Evolutionary conservation across 2,113 vertebrate genomes (phyloP).

Genomic region (Chauna torquata): DNA sequence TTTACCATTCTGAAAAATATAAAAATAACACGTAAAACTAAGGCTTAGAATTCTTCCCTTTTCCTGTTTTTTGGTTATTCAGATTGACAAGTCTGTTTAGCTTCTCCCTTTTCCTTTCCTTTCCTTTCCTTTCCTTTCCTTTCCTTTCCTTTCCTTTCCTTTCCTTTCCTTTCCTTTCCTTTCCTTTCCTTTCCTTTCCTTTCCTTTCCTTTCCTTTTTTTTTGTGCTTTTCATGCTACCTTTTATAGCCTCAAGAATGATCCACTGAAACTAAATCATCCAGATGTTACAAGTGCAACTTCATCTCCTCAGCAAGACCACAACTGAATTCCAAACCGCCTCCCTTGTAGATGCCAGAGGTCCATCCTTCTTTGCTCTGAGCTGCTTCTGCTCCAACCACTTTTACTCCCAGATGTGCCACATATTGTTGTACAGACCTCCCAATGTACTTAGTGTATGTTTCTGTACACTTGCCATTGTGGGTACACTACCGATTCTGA

Average conservation of each 20-base stretch:
- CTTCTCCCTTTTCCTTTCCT: not conserved
- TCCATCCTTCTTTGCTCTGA: not conserved
- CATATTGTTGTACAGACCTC: not conserved
- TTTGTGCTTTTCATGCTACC: not conserved
- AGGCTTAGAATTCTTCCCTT: not conserved
- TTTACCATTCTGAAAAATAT: not conserved
- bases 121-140: not conserved
- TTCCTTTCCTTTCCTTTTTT: not conserved
- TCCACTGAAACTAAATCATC: not conserved
- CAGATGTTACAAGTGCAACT: not conserved
- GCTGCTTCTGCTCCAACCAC: not conserved
- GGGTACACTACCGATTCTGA: not conserved
- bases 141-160: not conserved
- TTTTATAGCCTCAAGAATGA: not conserved
- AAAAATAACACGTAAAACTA: accelerated
- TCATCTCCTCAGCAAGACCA: not conserved
- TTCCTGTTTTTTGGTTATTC: not conserved
- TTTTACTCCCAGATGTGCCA: not conserved
- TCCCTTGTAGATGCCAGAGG: not conserved
- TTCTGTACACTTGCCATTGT: not conserved
- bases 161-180: not conserved
- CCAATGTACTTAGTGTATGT: not conserved
- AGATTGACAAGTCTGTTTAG: not conserved
- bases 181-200: not conserved
- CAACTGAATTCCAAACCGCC: accelerated